Evolutionary conservation across 2,797 vertebrate species (phyloP), one percentile per base, ranked within the genome.

Genomic region (Pseudomugil gertrudae): DNA sequence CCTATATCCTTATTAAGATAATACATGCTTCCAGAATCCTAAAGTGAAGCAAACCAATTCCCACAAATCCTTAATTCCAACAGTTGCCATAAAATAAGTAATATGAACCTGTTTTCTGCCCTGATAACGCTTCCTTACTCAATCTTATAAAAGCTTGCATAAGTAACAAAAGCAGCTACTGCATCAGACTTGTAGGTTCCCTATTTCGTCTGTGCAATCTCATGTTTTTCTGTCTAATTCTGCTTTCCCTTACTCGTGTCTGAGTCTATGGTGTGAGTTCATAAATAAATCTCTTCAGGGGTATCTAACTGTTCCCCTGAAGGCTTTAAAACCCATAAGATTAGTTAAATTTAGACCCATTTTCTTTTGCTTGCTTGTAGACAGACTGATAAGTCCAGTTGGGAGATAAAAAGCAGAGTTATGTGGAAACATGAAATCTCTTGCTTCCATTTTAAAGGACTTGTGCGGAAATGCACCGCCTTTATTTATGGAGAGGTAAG

Each of bases 211-310:
- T 64, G 47, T 66, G 51, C 23, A 65, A 63, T 77, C 69, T 76
- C 53, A 51, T 79, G 56, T 72, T 69, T 66, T 53, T 45, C n/a
- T 8, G 24, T 30, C 48, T 59, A 57, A 50, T 63, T 69, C 40
- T 0, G 4, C 64, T 66, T 69, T 43, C 14, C 32, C 32, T 23
- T 50, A 36, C 58, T 78, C 66, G 56, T 70, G 57, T 83, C 80
- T 60, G 72, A n/a, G n/a, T n/a, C n/a, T n/a, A n/a, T n/a, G n/a
- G n/a, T n/a, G n/a, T n/a, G n/a, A 78, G 68, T 73, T 79, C 76
- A 85, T 91, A 83, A 84, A 83, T 86, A 90, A 75, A 90, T 89
- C 83, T 87, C 84, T 76, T 72, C 62, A 81, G 73, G 79, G 52
- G 65, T 63, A 79, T 84, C 69, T 65, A 57, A 19, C 64, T 69